These are phyloP conservation scores for Acromyrmex heyeri DNA, from an alignment of 1,140 invertebrate species.

Conservation along the genomic window DNA sequence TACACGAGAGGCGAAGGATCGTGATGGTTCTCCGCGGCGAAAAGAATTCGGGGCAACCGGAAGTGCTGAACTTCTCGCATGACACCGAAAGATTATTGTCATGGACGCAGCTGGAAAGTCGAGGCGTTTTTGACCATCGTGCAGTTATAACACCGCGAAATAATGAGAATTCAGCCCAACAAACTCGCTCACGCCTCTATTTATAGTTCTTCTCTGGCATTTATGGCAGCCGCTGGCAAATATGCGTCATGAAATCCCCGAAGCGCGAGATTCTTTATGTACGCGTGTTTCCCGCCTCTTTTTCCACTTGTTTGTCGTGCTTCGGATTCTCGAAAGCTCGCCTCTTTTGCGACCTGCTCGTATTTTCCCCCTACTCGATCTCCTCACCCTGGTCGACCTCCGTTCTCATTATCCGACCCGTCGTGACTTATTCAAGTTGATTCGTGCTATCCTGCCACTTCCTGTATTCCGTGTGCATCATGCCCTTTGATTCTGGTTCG, in stretches of 20 bases:
- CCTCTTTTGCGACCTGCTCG: constrained; percentile 33
- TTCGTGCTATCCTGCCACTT: constrained; percentile 25
- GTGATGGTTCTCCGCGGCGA: background rate
- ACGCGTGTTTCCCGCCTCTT: background rate
- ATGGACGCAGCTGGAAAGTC: constrained; percentile 50
- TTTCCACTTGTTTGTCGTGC: constrained; percentile 23
- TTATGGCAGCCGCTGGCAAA: constrained; percentile 69
- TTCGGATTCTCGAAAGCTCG: constrained; percentile 31
- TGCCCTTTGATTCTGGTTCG: constrained; percentile 1
- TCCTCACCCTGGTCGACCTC: background rate
- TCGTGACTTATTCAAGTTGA: constrained; percentile 47
- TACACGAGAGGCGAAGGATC: constrained; percentile 29
- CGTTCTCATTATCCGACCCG: constrained; percentile 47
- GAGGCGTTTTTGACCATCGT: background rate
- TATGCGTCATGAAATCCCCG: constrained; percentile 64
- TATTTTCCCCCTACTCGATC: background rate
- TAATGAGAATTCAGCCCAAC: constrained; percentile 69
- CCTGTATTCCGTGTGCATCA: background rate
- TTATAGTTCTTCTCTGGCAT: constrained; percentile 69
- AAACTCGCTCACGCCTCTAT: constrained; percentile 65
- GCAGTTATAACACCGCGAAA: constrained; percentile 59
- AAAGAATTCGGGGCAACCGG: background rate
- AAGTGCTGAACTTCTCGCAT: constrained; percentile 49
- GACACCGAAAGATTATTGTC: constrained; percentile 63
- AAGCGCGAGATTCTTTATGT: constrained; percentile 54